Evolutionary conservation across 2,113 vertebrate genomes (phyloP).

Genomic region (Antidorcas marsupialis): DNA sequence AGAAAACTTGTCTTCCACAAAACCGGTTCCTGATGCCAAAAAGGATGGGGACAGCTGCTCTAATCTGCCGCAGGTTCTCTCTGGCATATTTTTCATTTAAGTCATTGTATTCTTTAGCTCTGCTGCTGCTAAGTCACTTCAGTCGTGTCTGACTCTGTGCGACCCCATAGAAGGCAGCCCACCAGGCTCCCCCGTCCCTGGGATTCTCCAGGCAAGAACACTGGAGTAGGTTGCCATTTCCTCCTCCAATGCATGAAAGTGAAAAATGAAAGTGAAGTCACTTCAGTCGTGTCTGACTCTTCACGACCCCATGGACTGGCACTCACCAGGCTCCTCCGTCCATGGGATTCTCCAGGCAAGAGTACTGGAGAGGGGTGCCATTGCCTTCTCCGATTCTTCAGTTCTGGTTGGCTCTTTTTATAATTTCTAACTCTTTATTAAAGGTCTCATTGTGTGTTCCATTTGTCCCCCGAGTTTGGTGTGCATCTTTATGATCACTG

Average conservation of each 20-base stretch:
- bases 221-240: background rate
- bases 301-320: fast-evolving
- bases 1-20: background rate
- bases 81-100: background rate
- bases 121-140: background rate
- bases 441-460: background rate
- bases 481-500: background rate
- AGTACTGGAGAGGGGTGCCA: background rate
- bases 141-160: background rate
- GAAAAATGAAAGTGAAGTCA: background rate
- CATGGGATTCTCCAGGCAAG: background rate
- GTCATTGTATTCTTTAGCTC: background rate
- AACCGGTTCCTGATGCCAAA: background rate
- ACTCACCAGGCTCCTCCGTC: fast-evolving
- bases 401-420: background rate
- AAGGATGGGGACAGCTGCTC: background rate
- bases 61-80: background rate
- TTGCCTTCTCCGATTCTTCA: background rate
- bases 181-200: background rate
- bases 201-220: background rate
- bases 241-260: background rate
- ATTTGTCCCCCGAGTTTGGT: background rate
- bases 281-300: background rate
- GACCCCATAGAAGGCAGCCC: background rate
- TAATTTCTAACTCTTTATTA: background rate